These are phyloP conservation scores for Chrysopa pallens DNA, from an alignment of 1,140 invertebrate genomes.

Conservation along the genomic window DNA sequence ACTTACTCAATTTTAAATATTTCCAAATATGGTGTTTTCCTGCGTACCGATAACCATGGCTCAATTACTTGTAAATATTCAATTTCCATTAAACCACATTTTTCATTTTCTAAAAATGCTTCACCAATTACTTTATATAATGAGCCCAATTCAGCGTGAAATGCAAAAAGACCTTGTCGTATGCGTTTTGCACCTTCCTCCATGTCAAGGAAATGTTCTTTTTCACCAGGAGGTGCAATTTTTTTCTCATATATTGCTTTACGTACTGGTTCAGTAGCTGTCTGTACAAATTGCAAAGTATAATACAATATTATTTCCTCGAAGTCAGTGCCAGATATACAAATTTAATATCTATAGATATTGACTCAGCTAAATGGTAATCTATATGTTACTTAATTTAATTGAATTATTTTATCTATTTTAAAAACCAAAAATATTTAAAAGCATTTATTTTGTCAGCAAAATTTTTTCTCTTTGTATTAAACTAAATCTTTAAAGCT, in stretches of 20 bases:
- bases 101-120: not conserved
- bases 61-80: not conserved
- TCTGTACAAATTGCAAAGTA: too few species aligned
- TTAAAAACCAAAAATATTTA: too few species aligned
- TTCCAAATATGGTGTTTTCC: not conserved
- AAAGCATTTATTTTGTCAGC: too few species aligned
- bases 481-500: too few species aligned
- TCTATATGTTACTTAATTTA: too few species aligned
- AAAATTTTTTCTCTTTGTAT: too few species aligned
- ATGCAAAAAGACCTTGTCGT: not conserved
- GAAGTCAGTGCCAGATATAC: too few species aligned
- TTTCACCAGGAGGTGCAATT: slow-evolving; percentile 30
- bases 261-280: slow-evolving; percentile 27
- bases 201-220: not conserved
- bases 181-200: not conserved
- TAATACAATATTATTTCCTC: too few species aligned
- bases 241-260: slow-evolving; percentile 37
- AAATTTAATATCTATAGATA: too few species aligned
- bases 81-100: not conserved
- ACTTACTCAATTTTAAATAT: not conserved
- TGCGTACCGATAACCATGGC: not conserved
- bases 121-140: not conserved
- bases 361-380: too few species aligned
- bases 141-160: not conserved
- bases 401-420: too few species aligned